These are phyloP conservation scores for Notarius lentiginosus DNA, from an alignment of 2,113 vertebrate genomes.

Conservation along the genomic window DNA sequence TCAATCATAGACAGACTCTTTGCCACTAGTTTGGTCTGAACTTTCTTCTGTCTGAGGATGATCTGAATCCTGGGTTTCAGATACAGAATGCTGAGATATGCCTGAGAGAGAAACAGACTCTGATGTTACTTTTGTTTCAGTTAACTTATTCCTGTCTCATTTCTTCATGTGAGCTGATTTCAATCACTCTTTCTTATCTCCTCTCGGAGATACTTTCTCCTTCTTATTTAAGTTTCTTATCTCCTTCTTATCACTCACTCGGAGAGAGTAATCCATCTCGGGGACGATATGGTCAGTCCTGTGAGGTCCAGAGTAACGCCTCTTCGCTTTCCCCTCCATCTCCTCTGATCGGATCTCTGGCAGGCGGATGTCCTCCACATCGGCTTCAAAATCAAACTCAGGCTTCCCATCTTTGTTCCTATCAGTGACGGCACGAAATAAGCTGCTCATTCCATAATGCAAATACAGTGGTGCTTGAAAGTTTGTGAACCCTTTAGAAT, in stretches of 20 bases:
- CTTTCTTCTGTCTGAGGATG: slow-evolving; percentile 76
- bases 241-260: slow-evolving; percentile 65
- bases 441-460: background rate
- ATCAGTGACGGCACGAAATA: slow-evolving; percentile 14
- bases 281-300: slow-evolving; percentile 65
- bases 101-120: slow-evolving; percentile 62
- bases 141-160: background rate
- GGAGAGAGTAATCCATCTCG: slow-evolving; percentile 79
- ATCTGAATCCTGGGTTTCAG: slow-evolving; percentile 81
- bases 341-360: slow-evolving; percentile 71
- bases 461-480: no score
- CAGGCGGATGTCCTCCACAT: slow-evolving; percentile 72
- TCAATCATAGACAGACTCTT: slow-evolving; percentile 75
- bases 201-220: no score
- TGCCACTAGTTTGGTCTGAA: slow-evolving; percentile 74
- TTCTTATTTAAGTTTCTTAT: no score
- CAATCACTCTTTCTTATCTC: background rate
- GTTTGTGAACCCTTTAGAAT: no score
- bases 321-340: slow-evolving; percentile 60
- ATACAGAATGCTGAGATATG: slow-evolving; percentile 80
- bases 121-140: background rate
- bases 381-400: slow-evolving; percentile 80
- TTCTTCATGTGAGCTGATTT: slow-evolving; percentile 3
- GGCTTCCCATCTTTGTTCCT: slow-evolving; percentile 79
- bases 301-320: slow-evolving; percentile 54